These are phyloP conservation scores for Setophaga kirtlandii DNA, from an alignment of 2,113 vertebrate genomes.

Conservation along the genomic window DNA sequence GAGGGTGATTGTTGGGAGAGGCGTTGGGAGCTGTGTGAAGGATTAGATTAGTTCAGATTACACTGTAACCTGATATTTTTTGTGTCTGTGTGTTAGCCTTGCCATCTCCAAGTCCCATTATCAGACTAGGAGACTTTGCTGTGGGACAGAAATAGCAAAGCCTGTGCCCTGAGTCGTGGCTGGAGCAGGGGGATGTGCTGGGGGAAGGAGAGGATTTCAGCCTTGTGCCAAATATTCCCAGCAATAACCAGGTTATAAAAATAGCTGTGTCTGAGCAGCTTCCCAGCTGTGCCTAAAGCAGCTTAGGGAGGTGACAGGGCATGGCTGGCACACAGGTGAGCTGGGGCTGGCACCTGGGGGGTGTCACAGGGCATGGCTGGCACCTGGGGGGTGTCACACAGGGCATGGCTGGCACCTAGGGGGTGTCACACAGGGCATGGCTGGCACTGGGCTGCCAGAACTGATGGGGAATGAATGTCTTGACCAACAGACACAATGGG, in stretches of 20 bases:
- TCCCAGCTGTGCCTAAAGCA: background rate
- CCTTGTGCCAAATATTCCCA: background rate
- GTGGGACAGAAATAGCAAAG: background rate
- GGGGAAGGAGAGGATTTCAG: background rate
- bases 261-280: background rate
- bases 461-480: background rate
- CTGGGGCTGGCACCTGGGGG: background rate
- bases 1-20: background rate
- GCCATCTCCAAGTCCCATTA: background rate
- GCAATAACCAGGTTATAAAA: background rate
- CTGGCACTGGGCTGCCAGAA: background rate
- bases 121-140: fast-evolving
- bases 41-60: background rate
- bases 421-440: background rate
- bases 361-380: background rate
- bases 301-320: background rate
- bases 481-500: background rate
- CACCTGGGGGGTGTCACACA: too few relatives aligned
- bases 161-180: background rate
- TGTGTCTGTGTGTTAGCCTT: background rate
- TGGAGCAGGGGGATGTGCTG: background rate
- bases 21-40: background rate
- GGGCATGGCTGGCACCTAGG: too few relatives aligned
- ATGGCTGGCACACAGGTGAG: background rate
- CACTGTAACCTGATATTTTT: background rate